Evolutionary conservation across 2,888 invertebrate genomes (phyloP), one percentile per base, ranked within the genome.

Genomic region (Steromphala cineraria): DNA sequence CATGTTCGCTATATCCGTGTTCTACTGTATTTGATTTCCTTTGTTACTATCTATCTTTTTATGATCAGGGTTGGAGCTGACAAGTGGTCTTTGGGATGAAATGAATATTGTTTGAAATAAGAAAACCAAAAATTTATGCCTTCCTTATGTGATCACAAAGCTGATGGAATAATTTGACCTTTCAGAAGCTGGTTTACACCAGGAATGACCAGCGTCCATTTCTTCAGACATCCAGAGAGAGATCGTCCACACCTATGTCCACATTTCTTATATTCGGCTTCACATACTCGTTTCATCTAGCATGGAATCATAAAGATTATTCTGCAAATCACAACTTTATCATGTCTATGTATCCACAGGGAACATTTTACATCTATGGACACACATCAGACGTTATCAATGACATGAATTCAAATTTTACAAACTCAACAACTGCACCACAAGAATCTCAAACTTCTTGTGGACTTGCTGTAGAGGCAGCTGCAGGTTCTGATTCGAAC

Each of bases 181-280:
- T 87, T 67, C 85, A 88, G 88, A 83, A 78, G 53, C 76, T 88
- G 40, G 76, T 85, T 10, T 88, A 83, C 46, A 78, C 87, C n/a
- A 46, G 80, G 40, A 80, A 85, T 67, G 81, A 80, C n/a, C 15
- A 21, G 15, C 4, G 28, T 24, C 88, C 88, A 10, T 71, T 85
- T 3, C 53, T 74, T 15, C 15, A 77, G 13, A 78, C 75, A 0
- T 52, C 8, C 10, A 82, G 82, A 55, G 46, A 53, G 2, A 84
- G 85, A 5, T 2, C 79, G 8, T 13, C 78, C 10, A 78, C 84
- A 75, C 85, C 85, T 17, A 75, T 87, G 13, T 83, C 86, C n/a
- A 82, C 83, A 10, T 79, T 86, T n/a, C 56, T 88, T n/a, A 76
- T 80, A 13, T 83, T 87, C 28, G 88, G 88, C 40, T 78, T 75